Evolutionary conservation across 1,140 invertebrate genomes (phyloP).

Genomic region (Atta texana): DNA sequence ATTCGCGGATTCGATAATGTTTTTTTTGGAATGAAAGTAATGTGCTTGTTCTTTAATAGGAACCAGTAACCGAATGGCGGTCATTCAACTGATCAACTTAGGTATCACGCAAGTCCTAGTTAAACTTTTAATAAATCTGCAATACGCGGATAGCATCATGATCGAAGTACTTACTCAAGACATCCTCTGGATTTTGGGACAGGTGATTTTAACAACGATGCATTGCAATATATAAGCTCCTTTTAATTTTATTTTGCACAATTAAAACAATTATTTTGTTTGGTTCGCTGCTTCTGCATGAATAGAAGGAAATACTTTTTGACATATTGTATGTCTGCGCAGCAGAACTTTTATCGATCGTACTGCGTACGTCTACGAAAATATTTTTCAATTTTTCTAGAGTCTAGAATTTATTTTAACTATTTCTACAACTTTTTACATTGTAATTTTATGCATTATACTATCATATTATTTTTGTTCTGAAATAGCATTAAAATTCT

Average conservation of each 20-base stretch:
- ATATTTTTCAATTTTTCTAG: conserved; percentile 24
- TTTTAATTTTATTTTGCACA: conserved; percentile 11
- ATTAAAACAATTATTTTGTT: conserved; percentile 11
- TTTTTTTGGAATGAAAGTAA: not conserved
- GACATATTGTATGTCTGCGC: not conserved
- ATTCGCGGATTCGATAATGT: not conserved
- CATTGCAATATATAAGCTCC: not conserved
- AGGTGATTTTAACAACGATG: conserved; percentile 74
- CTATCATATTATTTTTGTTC: not conserved
- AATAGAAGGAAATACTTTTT: not conserved
- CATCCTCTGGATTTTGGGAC: conserved; percentile 85
- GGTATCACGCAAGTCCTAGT: conserved; percentile 85
- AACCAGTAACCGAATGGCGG: conserved; percentile 80
- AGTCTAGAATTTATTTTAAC: not conserved
- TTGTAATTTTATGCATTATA: not conserved
- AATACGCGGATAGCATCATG: conserved; percentile 81
- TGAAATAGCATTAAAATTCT: not conserved
- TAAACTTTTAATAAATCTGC: conserved; percentile 83
- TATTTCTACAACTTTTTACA: not conserved
- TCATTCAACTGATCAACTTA: conserved; percentile 84
- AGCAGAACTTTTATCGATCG: conserved; percentile 43
- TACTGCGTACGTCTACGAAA: conserved; percentile 26
- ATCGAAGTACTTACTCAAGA: conserved; percentile 84
- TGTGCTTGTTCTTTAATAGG: conserved; percentile 74
- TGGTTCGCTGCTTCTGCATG: not conserved